These are phyloP conservation scores for Adelphocoris suturalis DNA, from an alignment of 2,888 invertebrate species.

Conservation along the genomic window DNA sequence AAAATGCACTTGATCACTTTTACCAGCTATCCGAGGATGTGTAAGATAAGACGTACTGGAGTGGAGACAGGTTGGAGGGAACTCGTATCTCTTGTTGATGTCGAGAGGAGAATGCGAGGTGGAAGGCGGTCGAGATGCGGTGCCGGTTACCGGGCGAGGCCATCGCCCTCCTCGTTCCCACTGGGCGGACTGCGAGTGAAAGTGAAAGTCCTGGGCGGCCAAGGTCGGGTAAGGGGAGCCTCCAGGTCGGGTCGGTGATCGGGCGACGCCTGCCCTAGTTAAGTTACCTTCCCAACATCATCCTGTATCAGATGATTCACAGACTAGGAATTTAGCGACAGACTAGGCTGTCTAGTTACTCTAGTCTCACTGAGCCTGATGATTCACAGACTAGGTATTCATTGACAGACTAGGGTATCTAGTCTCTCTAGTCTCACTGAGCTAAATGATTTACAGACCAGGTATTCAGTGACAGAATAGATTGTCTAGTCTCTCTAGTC, in stretches of 20 bases:
- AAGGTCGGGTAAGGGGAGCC: background rate
- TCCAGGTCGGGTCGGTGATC: background rate
- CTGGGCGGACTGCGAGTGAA: background rate
- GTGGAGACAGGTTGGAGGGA: too few species aligned
- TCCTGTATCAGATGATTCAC: background rate
- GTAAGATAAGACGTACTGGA: too few species aligned
- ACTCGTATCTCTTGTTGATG: too few species aligned
- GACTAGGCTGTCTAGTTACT: background rate
- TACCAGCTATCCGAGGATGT: too few species aligned
- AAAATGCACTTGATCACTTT: too few species aligned
- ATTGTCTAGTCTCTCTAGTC: background rate
- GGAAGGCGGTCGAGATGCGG: background rate
- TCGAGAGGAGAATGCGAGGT: too few species aligned
- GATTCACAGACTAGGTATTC: too few species aligned
- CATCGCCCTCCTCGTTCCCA: background rate
- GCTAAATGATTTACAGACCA: background rate
- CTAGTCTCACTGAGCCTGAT: background rate
- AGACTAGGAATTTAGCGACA: background rate
- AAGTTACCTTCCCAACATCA: background rate
- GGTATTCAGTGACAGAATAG: background rate
- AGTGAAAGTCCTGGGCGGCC: background rate
- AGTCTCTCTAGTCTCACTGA: too few species aligned
- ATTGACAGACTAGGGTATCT: too few species aligned
- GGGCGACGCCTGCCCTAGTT: too few species aligned
- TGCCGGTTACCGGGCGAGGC: background rate